Conservation (phyloP, 2,113 vertebrate genomes). For the Haplotaxodon microlepis region DNA sequence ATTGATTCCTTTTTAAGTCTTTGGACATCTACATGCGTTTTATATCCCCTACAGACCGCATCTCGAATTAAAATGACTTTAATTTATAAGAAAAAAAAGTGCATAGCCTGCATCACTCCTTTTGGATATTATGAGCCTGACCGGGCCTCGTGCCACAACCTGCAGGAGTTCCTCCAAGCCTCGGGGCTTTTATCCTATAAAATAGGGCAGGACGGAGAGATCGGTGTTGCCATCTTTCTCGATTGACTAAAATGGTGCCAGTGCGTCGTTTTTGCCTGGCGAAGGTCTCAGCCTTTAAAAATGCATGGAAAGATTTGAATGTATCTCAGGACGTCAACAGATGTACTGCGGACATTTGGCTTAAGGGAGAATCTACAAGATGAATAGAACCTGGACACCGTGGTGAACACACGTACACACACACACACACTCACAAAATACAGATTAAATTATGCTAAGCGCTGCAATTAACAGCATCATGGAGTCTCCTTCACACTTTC, state of each 20-base stretch:
- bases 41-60: not conserved
- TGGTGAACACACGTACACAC: not conserved
- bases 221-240: not conserved
- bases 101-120: not conserved
- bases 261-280: not conserved
- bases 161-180: constrained; percentile 29
- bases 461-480: not conserved
- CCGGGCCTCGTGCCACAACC: constrained; percentile 11
- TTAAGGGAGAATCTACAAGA: not conserved
- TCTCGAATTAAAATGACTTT: not conserved
- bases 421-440: not conserved
- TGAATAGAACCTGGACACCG: not conserved
- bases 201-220: constrained; percentile 15
- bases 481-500: not conserved
- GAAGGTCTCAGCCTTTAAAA: not conserved
- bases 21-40: not conserved
- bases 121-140: not conserved
- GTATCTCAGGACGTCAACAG: not conserved
- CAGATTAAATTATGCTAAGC: not conserved
- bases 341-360: not conserved
- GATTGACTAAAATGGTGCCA: not conserved
- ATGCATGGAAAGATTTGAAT: not conserved
- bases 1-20: not conserved
- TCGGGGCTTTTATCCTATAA: constrained; percentile 9
- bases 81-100: not conserved